phyloP scores from a whole-genome alignment of 2,888 invertebrate species.

The Dynastes tityus region DNA sequence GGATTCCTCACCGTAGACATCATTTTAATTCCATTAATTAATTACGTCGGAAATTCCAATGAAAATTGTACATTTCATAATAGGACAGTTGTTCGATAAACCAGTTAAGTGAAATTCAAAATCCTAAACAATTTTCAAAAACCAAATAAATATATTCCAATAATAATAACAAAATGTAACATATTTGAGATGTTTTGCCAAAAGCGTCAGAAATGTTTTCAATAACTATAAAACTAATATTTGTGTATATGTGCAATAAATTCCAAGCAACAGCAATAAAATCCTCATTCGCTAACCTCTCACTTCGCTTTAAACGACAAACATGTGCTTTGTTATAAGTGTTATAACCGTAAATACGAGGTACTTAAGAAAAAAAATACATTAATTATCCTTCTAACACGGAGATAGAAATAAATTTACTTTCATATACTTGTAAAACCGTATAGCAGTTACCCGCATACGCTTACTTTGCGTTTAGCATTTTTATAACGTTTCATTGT shows the following conservation, averaged over 20 bases:
- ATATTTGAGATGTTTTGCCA: too few relatives aligned
- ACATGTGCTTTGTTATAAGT: background rate
- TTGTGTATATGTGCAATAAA: background rate
- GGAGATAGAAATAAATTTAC: constrained; percentile 27
- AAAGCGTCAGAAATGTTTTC: too few relatives aligned
- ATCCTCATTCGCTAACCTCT: background rate
- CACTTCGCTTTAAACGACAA: background rate
- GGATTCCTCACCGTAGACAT: too few relatives aligned
- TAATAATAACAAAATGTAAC: too few relatives aligned
- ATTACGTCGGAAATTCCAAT: too few relatives aligned
- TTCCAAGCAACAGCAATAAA: constrained; percentile 14
- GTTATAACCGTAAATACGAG: constrained; percentile 10
- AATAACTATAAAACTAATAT: too few relatives aligned
- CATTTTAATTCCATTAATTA: too few relatives aligned
- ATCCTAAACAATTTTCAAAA: too few relatives aligned
- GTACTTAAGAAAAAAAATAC: background rate
- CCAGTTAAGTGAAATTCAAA: too few relatives aligned
- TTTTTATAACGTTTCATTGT: constrained; percentile 34
- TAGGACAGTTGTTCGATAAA: too few relatives aligned
- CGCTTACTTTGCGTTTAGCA: constrained; percentile 15
- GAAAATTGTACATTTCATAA: too few relatives aligned
- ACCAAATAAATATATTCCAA: too few relatives aligned
- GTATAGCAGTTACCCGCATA: constrained; percentile 13
- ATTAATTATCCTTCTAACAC: background rate
- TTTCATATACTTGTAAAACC: constrained; percentile 21